Base-by-base conservation (phyloP, 2,113 vertebrate genomes). In the Psammodynastes pulverulentus region DNA sequence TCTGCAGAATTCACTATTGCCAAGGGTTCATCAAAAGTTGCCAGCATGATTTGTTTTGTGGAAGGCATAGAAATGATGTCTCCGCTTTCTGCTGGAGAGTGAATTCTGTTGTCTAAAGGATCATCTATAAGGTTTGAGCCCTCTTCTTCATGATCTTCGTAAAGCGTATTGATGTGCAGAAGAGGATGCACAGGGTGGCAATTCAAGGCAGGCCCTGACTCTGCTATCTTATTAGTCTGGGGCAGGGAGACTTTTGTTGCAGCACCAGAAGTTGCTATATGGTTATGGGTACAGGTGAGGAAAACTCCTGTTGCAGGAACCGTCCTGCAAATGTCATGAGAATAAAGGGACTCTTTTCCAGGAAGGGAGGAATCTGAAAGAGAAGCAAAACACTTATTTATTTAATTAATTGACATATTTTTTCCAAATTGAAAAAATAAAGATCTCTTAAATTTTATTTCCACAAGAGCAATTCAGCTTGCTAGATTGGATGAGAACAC, bases 121-220 rank as follows among this genome's bases (percentile, higher is more conserved):
- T 90, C 95, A 91, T 97, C 96, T 43, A 96, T 95, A 0, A 97
- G 93, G 92, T 88, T 94, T 0, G 96, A 67, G 3, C 97, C 98
- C 1, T 98, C 97, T 92, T 98, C 98, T 90, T 97, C 97, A 0
- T 95, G 95, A 39, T 97, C 97, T 94, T 98, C 98, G 0, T 98
- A 98, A 29, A 98, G 95, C 0, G 98, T 98, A 94, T 96, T 97
- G 96, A 98, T 98, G 94, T 98, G 97, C 93, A 98, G 97, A 93
- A 98, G 45, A 0, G 98, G 97, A 93, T 97, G 98, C 4, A 97
- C 95, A 58, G 97, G 95, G 12, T 97, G 98, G 90, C 98, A 97
- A 96, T 97, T 98, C 94, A 98, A 97, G 6, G 97, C 94, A 2
- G 97, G 79, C 0, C 97, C 90, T 0, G 97, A 95, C 49, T 98